A percentile compares a stretch with the other conserved stretches of the same genome.
phyloP scores from a whole-genome alignment of 2,888 invertebrate genomes.

The Muscina levida region DNA sequence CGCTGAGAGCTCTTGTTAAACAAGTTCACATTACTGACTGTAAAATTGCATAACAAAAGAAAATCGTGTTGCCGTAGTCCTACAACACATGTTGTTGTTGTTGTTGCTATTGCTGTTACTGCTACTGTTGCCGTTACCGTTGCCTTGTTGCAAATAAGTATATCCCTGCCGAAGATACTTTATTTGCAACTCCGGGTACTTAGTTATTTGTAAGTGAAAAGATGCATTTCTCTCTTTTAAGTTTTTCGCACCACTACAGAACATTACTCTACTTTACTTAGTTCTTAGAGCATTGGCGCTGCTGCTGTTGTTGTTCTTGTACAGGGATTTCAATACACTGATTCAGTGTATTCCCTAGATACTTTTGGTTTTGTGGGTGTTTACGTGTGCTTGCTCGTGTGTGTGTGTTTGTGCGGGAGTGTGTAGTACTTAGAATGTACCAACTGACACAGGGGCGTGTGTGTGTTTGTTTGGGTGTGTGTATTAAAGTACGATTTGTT shows the following conservation, averaged over 20 bases:
- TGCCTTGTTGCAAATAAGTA: slow-evolving; percentile 2
- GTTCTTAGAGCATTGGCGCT: slow-evolving; percentile 1
- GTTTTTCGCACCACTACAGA: not conserved
- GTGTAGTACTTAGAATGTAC: not conserved
- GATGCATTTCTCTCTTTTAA: slow-evolving; percentile 9
- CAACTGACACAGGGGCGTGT: not conserved
- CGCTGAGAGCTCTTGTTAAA: not conserved
- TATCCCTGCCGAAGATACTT: not conserved
- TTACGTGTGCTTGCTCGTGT: not conserved
- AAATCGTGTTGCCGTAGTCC: slow-evolving; percentile 15
- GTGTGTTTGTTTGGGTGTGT: not conserved
- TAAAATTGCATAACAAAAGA: slow-evolving; percentile 32
- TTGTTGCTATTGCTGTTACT: not conserved
- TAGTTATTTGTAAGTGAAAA: slow-evolving; percentile 14
- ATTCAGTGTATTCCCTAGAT: slow-evolving; percentile 46
- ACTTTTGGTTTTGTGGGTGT: slow-evolving; percentile 39
- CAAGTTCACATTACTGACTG: not conserved
- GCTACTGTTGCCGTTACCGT: not conserved
- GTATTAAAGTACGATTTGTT: slow-evolving; percentile 43
- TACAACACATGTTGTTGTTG: slow-evolving; percentile 11
- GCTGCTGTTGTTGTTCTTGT: not conserved
- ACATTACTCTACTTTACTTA: slow-evolving; percentile 7
- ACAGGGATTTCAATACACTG: not conserved
- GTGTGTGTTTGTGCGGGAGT: slow-evolving; percentile 13
- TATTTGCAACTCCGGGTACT: slow-evolving; percentile 11